phyloP scores from a whole-genome alignment of 2,113 vertebrate genomes.

The Daubentonia madagascariensis region DNA sequence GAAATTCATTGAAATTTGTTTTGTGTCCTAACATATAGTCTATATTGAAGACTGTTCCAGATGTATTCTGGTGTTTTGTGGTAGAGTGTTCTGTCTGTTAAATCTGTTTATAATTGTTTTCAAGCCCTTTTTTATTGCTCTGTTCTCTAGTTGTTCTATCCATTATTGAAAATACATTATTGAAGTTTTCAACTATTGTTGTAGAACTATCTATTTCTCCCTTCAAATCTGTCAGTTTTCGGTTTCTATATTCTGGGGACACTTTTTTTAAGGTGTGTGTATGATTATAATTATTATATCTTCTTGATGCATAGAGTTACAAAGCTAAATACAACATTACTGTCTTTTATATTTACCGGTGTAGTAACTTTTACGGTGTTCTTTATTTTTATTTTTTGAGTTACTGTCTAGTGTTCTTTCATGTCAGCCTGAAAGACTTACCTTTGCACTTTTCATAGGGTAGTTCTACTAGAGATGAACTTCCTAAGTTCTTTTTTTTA shows the following conservation, averaged over 20 bases:
- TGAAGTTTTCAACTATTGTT: background rate
- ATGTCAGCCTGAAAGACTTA: background rate
- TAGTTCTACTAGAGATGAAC: background rate
- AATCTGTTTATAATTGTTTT: background rate
- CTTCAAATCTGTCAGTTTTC: no score
- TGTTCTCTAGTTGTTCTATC: background rate
- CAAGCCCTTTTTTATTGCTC: background rate
- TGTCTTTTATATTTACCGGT: background rate
- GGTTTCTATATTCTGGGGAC: no score
- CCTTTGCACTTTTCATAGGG: background rate
- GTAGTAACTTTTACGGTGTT: background rate
- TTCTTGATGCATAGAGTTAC: background rate
- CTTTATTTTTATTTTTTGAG: background rate
- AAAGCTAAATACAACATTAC: background rate
- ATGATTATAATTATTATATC: no score
- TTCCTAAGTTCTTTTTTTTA: background rate
- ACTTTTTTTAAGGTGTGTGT: no score
- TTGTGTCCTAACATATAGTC: background rate
- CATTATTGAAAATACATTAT: background rate
- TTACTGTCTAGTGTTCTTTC: background rate
- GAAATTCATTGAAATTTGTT: background rate
- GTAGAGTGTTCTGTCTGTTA: background rate
- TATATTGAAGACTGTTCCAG: background rate
- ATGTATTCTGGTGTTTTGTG: background rate
- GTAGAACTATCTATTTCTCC: no score